These are phyloP conservation scores for Bergia puertoricense DNA, from an alignment of 92 coral and sea anemone species.

Conservation along the genomic window DNA sequence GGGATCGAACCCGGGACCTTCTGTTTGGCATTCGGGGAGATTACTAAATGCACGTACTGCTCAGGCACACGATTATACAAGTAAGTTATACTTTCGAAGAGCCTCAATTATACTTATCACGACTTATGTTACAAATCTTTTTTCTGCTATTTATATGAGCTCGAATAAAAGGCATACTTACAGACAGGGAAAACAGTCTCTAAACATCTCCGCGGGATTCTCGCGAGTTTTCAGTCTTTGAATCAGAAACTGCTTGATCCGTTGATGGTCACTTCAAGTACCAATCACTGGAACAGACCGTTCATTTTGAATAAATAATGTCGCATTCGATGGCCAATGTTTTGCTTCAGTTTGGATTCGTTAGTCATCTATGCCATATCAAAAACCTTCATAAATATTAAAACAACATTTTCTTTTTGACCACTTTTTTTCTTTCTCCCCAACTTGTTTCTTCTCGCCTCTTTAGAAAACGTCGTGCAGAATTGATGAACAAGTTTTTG, in stretches of 20 bases:
- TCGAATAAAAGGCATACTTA: not conserved
- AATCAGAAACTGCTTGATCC: not conserved
- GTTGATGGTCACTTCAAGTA: not conserved
- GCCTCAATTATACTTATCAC: not conserved
- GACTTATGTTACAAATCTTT: too few relatives aligned
- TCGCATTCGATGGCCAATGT: not conserved
- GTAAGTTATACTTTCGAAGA: not conserved
- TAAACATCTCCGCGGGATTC: not conserved
- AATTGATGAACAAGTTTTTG: not conserved
- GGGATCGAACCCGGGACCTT: too few relatives aligned
- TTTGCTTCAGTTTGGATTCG: not conserved
- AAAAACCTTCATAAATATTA: not conserved
- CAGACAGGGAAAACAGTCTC: constrained; percentile 17
- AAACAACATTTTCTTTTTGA: not conserved
- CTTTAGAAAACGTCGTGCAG: not conserved
- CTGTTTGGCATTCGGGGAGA: too few relatives aligned
- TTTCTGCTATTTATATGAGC: not conserved
- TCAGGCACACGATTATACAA: too few relatives aligned
- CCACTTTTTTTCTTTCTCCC: not conserved
- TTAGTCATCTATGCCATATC: not conserved
- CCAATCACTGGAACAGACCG: not conserved
- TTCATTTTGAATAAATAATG: constrained; percentile 10
- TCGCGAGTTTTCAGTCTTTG: not conserved
- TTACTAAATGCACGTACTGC: too few relatives aligned
- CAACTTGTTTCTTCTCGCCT: not conserved